Evolutionary conservation across 1,140 invertebrate species (phyloP).

Genomic region (Olivierus martensii): DNA sequence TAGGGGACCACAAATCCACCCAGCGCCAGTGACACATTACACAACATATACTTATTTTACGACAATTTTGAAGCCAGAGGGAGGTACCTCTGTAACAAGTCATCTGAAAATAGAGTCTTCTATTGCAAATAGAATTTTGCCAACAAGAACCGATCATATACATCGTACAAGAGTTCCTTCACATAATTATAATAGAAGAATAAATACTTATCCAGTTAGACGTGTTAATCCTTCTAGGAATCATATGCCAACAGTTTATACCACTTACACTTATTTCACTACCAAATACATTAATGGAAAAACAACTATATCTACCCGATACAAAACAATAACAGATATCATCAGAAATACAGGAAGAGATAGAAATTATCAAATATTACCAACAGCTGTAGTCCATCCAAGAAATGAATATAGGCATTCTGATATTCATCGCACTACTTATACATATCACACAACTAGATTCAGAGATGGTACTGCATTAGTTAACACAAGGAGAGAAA

Average conservation of each 20-base stretch:
- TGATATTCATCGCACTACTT: slow-evolving; percentile 12
- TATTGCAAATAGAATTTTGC: neutral
- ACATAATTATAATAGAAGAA: neutral
- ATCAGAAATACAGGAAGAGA: slow-evolving; percentile 38
- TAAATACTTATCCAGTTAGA: neutral
- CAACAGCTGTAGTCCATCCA: neutral
- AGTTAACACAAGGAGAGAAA: slow-evolving; percentile 61
- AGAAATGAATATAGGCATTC: neutral
- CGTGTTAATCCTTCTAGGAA: neutral
- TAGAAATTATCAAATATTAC: slow-evolving; percentile 6
- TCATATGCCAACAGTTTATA: slow-evolving; percentile 7
- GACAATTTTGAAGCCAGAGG: slow-evolving; percentile 40
- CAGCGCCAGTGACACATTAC: slow-evolving; percentile 43
- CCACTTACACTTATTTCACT: slow-evolving; percentile 14
- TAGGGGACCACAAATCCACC: neutral
- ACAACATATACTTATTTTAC: slow-evolving; percentile 77
- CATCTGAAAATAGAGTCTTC: slow-evolving; percentile 8
- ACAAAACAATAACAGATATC: slow-evolving; percentile 74
- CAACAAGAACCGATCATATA: neutral
- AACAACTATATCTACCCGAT: slow-evolving; percentile 63
- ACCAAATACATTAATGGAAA: slow-evolving; percentile 63
- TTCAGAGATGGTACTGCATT: slow-evolving; percentile 65
- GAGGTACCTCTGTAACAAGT: slow-evolving; percentile 5
- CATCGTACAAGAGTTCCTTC: neutral
- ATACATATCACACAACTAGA: slow-evolving; percentile 71